These are phyloP conservation scores for Coilia nasus DNA, from an alignment of 2,797 vertebrate genomes.

Conservation along the genomic window DNA sequence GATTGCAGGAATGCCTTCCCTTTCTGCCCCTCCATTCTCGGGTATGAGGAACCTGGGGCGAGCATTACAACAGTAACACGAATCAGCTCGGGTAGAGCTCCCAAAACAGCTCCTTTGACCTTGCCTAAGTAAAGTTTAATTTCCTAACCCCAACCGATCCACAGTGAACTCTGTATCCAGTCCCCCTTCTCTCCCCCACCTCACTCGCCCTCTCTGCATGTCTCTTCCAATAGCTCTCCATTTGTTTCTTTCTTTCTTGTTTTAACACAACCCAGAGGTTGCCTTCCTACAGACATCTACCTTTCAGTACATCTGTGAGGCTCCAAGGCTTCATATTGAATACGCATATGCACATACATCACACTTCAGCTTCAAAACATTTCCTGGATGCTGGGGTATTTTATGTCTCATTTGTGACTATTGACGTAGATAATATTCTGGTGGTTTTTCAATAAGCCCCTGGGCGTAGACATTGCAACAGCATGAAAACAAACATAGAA, in stretches of 20 bases:
- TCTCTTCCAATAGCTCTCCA: neutral
- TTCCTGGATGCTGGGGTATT: neutral
- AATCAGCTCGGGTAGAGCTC: slow-evolving; percentile 3
- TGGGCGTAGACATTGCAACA: neutral
- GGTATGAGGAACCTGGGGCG: neutral
- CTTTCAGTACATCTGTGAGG: neutral
- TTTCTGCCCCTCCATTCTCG: neutral
- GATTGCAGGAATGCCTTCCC: neutral
- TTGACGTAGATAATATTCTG: neutral
- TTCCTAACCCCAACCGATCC: neutral
- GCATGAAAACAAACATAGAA: neutral
- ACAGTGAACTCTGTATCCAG: neutral
- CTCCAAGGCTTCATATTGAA: neutral
- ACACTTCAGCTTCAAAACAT: neutral
- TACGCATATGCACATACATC: neutral
- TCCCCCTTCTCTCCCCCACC: neutral
- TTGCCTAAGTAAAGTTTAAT: slow-evolving; percentile 1
- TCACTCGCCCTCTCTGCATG: neutral
- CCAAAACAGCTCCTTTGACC: slow-evolving; percentile 18
- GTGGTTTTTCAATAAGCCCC: neutral
- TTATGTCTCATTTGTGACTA: neutral
- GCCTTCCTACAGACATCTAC: neutral
- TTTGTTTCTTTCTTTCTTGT: neutral
- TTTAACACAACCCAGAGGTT: neutral
- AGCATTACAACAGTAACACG: slow-evolving; percentile 10